Evolutionary conservation across 2,888 invertebrate genomes (phyloP).

Genomic region (Tetrapedia diversipes): DNA sequence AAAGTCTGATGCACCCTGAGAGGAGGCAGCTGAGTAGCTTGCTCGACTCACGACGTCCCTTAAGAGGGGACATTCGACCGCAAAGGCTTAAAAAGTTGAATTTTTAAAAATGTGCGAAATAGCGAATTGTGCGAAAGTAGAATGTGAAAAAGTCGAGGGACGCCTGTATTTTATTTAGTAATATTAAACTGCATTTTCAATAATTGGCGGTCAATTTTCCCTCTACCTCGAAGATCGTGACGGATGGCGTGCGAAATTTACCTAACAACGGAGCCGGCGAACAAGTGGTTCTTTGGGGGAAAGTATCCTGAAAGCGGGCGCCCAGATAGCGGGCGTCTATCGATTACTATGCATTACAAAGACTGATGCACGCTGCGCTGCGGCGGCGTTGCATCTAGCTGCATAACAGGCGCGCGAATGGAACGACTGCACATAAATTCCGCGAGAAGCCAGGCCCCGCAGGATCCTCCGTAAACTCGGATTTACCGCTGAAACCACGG

Average conservation of each 20-base stretch:
- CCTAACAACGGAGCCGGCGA: conserved; percentile 2
- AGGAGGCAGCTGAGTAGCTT: no score
- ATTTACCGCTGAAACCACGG: conserved; percentile 75
- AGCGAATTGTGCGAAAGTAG: no score
- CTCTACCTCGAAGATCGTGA: not conserved
- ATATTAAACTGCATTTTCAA: no score
- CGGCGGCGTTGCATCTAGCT: conserved; percentile 53
- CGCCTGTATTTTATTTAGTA: no score
- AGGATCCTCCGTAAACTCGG: conserved; percentile 74
- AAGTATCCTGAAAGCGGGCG: conserved; percentile 29
- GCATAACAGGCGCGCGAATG: conserved; percentile 65
- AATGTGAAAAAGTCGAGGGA: no score
- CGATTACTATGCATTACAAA: conserved; percentile 63
- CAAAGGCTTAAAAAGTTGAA: no score
- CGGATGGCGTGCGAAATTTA: not conserved
- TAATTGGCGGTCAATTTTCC: no score
- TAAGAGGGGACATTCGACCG: no score
- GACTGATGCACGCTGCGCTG: conserved; percentile 45
- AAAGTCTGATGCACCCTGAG: no score
- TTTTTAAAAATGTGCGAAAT: no score
- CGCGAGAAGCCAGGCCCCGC: conserved; percentile 63
- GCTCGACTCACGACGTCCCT: no score
- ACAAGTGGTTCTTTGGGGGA: conserved; percentile 36
- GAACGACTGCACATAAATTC: conserved; percentile 73
- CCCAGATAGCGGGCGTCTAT: conserved; percentile 52